These are phyloP conservation scores for Pinna nobilis DNA, from an alignment of 1,140 invertebrate genomes.

Conservation along the genomic window DNA sequence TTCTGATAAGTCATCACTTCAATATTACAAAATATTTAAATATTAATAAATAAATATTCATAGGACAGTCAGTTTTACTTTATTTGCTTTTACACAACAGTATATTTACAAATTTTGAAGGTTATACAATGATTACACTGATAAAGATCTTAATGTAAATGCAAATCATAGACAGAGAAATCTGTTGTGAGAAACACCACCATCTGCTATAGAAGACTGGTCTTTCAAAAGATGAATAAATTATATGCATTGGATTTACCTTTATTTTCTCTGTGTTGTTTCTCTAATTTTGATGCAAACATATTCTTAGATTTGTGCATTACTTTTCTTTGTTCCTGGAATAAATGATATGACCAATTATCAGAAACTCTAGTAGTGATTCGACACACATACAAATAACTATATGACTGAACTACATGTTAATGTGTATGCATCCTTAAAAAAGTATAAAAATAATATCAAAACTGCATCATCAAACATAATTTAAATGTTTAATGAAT, in stretches of 20 bases:
- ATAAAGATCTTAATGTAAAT: background rate
- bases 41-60: too few relatives aligned
- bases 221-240: background rate
- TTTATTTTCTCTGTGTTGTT: constrained; percentile 53
- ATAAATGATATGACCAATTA: background rate
- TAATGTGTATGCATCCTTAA: background rate
- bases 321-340: constrained; percentile 59
- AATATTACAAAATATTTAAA: too few relatives aligned
- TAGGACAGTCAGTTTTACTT: too few relatives aligned
- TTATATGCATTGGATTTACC: constrained; percentile 29
- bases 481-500: too few relatives aligned
- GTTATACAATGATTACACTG: background rate
- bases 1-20: too few relatives aligned
- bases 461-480: too few relatives aligned
- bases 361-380: background rate
- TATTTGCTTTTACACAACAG: too few relatives aligned
- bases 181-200: background rate
- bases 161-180: background rate
- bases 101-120: too few relatives aligned
- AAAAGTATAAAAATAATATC: background rate
- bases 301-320: constrained; percentile 67
- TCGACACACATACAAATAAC: too few relatives aligned
- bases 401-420: too few relatives aligned
- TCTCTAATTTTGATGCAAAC: constrained; percentile 54
- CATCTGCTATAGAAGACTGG: too few relatives aligned